Evolutionary conservation across 37 sponge, comb jelly and placozoan species (phyloP).

Genomic region (Corticium candelabrum): DNA sequence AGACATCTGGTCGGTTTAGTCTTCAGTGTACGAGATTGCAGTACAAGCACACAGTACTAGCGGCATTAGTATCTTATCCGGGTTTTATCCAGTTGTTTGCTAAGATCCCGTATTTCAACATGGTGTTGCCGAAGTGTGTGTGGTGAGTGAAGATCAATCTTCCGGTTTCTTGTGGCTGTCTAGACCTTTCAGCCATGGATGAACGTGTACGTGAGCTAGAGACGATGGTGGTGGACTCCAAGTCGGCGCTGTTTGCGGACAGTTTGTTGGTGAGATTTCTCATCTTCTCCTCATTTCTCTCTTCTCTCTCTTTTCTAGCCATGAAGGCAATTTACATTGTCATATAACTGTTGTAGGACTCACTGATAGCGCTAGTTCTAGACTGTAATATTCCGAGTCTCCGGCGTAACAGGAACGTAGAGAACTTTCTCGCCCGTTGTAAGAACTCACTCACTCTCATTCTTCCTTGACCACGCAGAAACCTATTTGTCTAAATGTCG

Average conservation of each 20-base stretch:
- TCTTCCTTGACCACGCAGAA: slow-evolving; percentile 6
- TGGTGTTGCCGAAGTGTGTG: no score
- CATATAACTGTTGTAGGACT: slow-evolving; percentile 45
- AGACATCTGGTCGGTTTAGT: no score
- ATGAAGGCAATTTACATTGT: neutral
- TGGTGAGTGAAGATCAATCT: no score
- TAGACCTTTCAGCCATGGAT: neutral
- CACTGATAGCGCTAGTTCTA: slow-evolving; percentile 58
- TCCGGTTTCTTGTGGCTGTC: neutral
- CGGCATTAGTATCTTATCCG: no score
- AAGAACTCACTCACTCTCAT: slow-evolving; percentile 39
- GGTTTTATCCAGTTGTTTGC: no score
- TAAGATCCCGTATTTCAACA: no score
- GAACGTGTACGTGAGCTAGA: neutral
- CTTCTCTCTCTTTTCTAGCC: neutral
- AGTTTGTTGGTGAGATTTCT: slow-evolving; percentile 2
- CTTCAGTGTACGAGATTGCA: no score
- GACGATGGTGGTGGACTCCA: neutral
- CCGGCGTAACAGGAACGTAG: slow-evolving; percentile 78
- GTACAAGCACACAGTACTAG: no score
- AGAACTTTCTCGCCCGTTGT: slow-evolving; percentile 82
- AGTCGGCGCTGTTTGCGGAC: neutral
- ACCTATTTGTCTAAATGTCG: slow-evolving; percentile 11
- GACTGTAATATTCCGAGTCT: slow-evolving; percentile 67
- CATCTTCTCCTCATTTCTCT: neutral